Conservation (phyloP, 1,140 invertebrate species). For the Cotesia vestalis region DNA sequence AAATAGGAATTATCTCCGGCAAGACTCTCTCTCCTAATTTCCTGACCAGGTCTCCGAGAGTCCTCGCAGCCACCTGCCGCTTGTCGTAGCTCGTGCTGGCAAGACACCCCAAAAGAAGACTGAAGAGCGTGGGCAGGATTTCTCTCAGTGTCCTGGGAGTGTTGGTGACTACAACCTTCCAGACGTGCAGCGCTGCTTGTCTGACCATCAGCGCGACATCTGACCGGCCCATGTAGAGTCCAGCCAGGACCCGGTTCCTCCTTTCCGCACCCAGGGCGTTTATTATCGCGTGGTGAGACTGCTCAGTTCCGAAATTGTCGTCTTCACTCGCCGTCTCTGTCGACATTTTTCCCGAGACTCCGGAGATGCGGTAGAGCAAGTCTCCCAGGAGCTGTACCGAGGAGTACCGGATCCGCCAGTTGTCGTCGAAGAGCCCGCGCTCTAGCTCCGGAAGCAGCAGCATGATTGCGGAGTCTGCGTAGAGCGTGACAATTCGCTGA, state of each 20-base stretch:
- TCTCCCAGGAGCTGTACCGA: slow-evolving; percentile 97
- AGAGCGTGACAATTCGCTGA: slow-evolving; percentile 95
- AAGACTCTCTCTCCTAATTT: slow-evolving; percentile 97
- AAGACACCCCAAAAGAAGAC: slow-evolving; percentile 88
- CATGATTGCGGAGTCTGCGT: slow-evolving; percentile 95
- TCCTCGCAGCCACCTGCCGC: slow-evolving; percentile 93
- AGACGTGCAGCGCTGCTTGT: slow-evolving; percentile 96
- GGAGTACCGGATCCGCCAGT: slow-evolving; percentile 97
- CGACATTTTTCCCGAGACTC: slow-evolving; percentile 98
- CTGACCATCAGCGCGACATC: slow-evolving; percentile 97
- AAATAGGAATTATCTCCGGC: slow-evolving; percentile 97
- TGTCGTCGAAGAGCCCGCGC: slow-evolving; percentile 93
- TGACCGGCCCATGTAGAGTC: slow-evolving; percentile 96
- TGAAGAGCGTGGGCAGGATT: slow-evolving; percentile 95
- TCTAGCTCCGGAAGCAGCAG: slow-evolving; percentile 94
- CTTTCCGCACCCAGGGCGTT: slow-evolving; percentile 86
- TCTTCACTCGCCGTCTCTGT: slow-evolving; percentile 98
- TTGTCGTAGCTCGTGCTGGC: slow-evolving; percentile 97
- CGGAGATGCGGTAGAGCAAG: slow-evolving; percentile 94
- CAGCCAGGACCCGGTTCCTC: slow-evolving; percentile 92
- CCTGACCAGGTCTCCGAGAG: slow-evolving; percentile 94
- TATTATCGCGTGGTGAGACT: slow-evolving; percentile 92
- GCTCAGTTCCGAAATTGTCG: slow-evolving; percentile 98
- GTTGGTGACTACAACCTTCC: slow-evolving; percentile 97
- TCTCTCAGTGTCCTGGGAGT: slow-evolving; percentile 96